Evolutionary conservation across 2,797 vertebrate genomes (phyloP).

Genomic region (Karalla daura): DNA sequence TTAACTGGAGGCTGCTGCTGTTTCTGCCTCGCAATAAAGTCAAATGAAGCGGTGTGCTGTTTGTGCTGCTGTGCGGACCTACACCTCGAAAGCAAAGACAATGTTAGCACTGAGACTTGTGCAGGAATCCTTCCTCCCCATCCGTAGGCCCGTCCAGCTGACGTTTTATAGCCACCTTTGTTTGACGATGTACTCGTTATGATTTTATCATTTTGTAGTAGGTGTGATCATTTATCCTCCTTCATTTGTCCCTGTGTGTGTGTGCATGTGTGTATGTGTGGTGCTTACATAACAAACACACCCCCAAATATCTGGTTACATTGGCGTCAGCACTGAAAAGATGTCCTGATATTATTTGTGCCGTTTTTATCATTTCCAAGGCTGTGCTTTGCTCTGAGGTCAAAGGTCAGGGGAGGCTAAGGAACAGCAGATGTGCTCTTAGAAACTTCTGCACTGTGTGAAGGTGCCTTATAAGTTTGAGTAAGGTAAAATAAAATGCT

Average conservation of each 20-base stretch:
- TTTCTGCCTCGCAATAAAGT: slow-evolving; percentile 70
- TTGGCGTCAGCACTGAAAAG: slow-evolving; percentile 6
- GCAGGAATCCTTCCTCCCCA: not conserved
- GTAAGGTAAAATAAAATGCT: slow-evolving; percentile 7
- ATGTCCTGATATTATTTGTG: slow-evolving; percentile 5
- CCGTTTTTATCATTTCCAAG: slow-evolving; percentile 8
- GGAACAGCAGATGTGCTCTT: slow-evolving; percentile 19
- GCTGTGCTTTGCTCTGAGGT: not conserved
- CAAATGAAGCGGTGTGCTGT: slow-evolving; percentile 69
- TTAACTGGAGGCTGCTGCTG: slow-evolving; percentile 73
- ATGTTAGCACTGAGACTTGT: slow-evolving; percentile 22
- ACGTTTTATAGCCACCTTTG: slow-evolving; percentile 26
- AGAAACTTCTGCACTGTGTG: too few species aligned
- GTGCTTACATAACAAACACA: slow-evolving; percentile 23
- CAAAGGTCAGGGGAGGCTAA: slow-evolving; percentile 23
- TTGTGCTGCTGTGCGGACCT: slow-evolving; percentile 56
- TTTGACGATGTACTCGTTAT: slow-evolving; percentile 26
- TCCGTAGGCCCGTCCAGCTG: slow-evolving; percentile 8
- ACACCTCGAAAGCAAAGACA: slow-evolving; percentile 46
- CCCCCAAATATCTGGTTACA: slow-evolving; percentile 3
- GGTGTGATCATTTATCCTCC: slow-evolving; percentile 7
- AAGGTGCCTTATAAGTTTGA: slow-evolving; percentile 9
- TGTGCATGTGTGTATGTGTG: slow-evolving; percentile 18
- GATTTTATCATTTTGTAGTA: too few species aligned
- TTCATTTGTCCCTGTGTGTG: slow-evolving; percentile 17